Conservation (phyloP, 2,888 invertebrate species). For the Aelia acuminata region DNA sequence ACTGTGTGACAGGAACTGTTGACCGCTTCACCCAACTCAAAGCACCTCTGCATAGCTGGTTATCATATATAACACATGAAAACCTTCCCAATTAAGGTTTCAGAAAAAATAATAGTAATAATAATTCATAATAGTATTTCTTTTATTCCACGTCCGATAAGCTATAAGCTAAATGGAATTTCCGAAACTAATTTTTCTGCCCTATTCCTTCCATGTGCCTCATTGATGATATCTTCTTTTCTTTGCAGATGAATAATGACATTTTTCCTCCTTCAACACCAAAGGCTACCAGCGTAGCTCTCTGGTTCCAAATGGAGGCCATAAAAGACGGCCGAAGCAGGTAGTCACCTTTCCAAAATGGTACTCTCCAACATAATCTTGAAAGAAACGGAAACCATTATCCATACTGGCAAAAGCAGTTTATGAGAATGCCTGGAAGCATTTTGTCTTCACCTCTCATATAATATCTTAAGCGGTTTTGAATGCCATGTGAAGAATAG, state of each 20-base stretch:
- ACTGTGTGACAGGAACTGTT: too few relatives aligned
- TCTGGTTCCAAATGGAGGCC: background rate
- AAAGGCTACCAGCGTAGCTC: background rate
- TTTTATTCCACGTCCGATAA: too few relatives aligned
- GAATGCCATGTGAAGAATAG: too few relatives aligned
- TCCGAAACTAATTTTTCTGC: background rate
- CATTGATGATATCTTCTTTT: background rate
- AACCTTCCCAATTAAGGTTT: too few relatives aligned
- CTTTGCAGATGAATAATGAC: background rate
- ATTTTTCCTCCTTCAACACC: background rate
- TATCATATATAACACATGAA: too few relatives aligned
- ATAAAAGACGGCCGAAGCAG: background rate
- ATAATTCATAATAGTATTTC: too few relatives aligned
- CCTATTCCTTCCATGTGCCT: background rate
- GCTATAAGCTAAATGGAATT: background rate
- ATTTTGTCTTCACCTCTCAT: background rate
- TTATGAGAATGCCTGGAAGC: background rate
- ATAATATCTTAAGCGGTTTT: background rate
- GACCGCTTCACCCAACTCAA: too few relatives aligned
- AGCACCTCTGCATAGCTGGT: too few relatives aligned
- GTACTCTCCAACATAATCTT: background rate
- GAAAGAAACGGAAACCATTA: background rate
- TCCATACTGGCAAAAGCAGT: background rate
- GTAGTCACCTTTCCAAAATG: background rate
- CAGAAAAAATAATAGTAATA: too few relatives aligned